A percentile compares a stretch with the other conserved stretches of the same genome.
Evolutionary conservation across 2,888 invertebrate species (phyloP).

Genomic region (Cryptocheilus praepositus): DNA sequence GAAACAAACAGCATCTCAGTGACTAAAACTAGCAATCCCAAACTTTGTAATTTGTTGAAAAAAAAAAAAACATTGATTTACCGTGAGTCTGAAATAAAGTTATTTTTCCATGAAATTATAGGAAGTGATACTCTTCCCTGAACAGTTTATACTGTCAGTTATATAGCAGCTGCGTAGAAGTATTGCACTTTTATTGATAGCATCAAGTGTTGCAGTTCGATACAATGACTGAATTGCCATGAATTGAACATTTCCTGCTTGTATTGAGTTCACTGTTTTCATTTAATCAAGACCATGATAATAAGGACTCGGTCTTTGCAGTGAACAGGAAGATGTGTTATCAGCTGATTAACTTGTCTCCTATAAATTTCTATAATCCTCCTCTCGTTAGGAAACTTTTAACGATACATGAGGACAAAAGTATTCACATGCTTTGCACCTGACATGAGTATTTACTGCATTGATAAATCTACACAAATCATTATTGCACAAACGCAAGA

Average conservation of each 20-base stretch:
- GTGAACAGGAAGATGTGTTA: slow-evolving; percentile 7
- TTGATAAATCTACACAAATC: too few species aligned
- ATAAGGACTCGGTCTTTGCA: slow-evolving; percentile 19
- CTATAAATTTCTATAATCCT: too few species aligned
- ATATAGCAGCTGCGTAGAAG: slow-evolving; percentile 27
- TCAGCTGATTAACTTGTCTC: too few species aligned
- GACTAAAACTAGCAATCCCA: slow-evolving; percentile 56
- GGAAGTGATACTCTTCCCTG: slow-evolving; percentile 60
- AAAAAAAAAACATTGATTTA: slow-evolving; percentile 22
- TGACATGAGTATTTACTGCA: too few species aligned
- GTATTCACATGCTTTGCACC: too few species aligned
- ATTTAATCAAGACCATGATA: slow-evolving; percentile 8
- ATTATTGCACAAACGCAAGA: too few species aligned
- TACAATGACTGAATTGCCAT: slow-evolving; percentile 12
- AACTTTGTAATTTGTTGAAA: slow-evolving; percentile 61
- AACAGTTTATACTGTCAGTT: slow-evolving; percentile 45
- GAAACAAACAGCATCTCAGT: slow-evolving; percentile 47
- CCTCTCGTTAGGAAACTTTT: too few species aligned
- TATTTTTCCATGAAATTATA: slow-evolving; percentile 58
- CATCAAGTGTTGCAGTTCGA: slow-evolving; percentile 18
- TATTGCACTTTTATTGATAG: slow-evolving; percentile 17
- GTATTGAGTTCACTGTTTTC: slow-evolving; percentile 15
- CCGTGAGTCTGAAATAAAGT: slow-evolving; percentile 61
- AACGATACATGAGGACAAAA: too few species aligned
- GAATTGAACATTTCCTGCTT: slow-evolving; percentile 18